Base-by-base conservation (phyloP, 2,113 vertebrate genomes). In the Electrona antarctica region DNA sequence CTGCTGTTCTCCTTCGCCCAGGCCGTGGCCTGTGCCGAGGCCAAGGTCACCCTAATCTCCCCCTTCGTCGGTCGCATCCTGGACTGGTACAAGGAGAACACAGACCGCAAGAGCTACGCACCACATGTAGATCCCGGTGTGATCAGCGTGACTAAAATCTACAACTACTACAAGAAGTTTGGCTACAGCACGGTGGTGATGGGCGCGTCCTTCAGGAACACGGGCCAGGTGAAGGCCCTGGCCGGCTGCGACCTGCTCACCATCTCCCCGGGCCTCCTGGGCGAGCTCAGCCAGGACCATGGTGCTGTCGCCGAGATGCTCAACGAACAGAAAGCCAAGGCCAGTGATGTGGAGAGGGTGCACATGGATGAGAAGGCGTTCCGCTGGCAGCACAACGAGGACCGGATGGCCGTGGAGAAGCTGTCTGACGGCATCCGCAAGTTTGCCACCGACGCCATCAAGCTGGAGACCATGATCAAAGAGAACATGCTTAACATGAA, bases 1-100 rank as follows among this genome's bases (percentile, higher is more conserved):
- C 87, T 97, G 85, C 94, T 97, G 67, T 97, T 97, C 93, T 96
- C 95, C 86, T 96, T 97, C 67, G 96, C 95, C 71, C 96, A 97
- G 92, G 96, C 96, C 0, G 95, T 97, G 78, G 95, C 95, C 81
- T 97, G 96, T 7, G 96, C 95, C 0, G 95, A 97, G 83, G 96
- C 95, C 0, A 91, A 91, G 0, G 94, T 95, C 55, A 96, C 95
- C 0, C 94, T 97, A 3, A 96, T 97, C 74, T 97, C 96, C 7
- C 96, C 96, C 0, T 97, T 97, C 0, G 95, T 97, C 54, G 96
- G 96, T 0, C 93, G 96, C 2, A 97, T 97, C 83, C 84, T 96
- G 41, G 96, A 97, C 15, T 97, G 96, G 96, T 87, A 96, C 0
- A 91, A 96, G 79, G 95, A 95, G 51, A 95, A 96, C 9, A 92